Percentiles rank a stretch among this genome's conserved stretches.
These are phyloP conservation scores for Phrynocephalus vlangalii DNA, from an alignment of 2,797 vertebrate genomes.

Conservation along the genomic window DNA sequence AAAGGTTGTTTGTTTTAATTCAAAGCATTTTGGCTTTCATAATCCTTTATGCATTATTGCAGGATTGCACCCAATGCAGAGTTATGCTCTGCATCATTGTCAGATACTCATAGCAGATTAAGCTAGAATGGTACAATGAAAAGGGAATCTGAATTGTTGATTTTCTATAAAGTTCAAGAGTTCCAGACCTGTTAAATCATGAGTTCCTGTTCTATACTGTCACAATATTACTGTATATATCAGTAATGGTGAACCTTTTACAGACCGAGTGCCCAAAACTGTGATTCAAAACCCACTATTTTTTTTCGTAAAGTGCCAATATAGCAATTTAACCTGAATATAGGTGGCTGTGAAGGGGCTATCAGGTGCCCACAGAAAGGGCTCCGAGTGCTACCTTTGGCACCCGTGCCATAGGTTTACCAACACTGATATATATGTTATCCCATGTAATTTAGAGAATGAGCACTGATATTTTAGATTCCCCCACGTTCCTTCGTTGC, in stretches of 20 bases:
- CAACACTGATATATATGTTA: not conserved
- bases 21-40: not conserved
- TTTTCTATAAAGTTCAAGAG: not conserved
- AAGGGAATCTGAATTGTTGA: constrained; percentile 1
- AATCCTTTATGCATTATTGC: not conserved
- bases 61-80: not conserved
- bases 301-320: too few species aligned
- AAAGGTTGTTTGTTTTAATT: not conserved
- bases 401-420: too few species aligned
- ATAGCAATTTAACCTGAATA: too few species aligned
- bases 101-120: not conserved
- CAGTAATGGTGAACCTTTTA: too few species aligned
- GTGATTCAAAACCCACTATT: too few species aligned
- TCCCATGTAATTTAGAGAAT: not conserved
- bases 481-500: not conserved
- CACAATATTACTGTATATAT: not conserved
- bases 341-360: too few species aligned
- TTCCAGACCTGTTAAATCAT: not conserved
- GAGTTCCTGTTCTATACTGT: not conserved
- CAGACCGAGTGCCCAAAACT: too few species aligned
- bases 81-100: not conserved
- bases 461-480: not conserved
- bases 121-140: not conserved
- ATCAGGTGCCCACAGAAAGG: too few species aligned
- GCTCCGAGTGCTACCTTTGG: too few species aligned